Conservation (phyloP, 2,888 invertebrate genomes). For the Ischnura elegans region DNA sequence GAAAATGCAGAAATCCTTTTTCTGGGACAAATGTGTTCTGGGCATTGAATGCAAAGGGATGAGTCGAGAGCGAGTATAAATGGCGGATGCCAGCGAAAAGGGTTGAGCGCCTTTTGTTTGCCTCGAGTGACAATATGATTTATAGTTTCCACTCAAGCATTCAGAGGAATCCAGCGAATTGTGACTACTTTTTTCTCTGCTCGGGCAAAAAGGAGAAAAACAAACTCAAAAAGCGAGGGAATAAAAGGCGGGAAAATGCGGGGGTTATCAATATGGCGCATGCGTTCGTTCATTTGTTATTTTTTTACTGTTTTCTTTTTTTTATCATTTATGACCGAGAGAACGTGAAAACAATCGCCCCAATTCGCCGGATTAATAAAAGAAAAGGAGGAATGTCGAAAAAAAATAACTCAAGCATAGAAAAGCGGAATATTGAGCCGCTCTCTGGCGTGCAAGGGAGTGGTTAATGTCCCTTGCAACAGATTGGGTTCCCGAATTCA, state of each 20-base stretch:
- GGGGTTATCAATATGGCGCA: slow-evolving; percentile 1
- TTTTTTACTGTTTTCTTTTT: background rate
- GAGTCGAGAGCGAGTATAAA: background rate
- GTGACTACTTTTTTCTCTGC: background rate
- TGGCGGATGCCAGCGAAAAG: background rate
- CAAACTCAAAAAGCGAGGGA: background rate
- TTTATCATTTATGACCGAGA: background rate
- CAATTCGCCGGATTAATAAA: background rate
- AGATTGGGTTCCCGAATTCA: background rate
- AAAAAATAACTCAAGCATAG: too few relatives aligned
- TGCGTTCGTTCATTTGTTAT: background rate
- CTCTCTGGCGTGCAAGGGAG: background rate
- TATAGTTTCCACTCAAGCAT: background rate
- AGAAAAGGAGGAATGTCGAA: too few relatives aligned
- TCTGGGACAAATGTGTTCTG: too few relatives aligned
- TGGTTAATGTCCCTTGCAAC: background rate
- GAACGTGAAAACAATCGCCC: background rate
- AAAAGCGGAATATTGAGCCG: background rate
- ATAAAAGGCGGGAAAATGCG: background rate
- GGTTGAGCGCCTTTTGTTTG: background rate
- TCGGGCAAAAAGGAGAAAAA: background rate
- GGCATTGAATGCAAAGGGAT: background rate
- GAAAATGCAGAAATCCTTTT: too few relatives aligned
- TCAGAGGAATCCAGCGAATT: background rate
- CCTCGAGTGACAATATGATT: slow-evolving; percentile 3